phyloP scores from a whole-genome alignment of 2,797 vertebrate genomes.

The Crenichthys baileyi region DNA sequence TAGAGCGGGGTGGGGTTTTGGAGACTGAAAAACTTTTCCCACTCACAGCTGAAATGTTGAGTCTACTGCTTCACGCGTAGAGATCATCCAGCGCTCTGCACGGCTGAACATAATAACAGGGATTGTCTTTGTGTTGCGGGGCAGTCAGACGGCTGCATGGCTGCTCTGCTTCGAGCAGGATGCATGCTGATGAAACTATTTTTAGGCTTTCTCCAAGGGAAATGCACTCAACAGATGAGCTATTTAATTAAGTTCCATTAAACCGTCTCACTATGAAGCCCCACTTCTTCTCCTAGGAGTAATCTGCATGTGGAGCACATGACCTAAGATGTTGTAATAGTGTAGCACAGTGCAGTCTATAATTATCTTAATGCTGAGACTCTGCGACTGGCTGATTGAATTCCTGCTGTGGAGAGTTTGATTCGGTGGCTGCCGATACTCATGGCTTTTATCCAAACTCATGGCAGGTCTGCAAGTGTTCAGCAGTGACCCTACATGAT shows the following conservation, averaged over 20 bases:
- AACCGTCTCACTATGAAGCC: slow-evolving; percentile 20
- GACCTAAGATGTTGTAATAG: slow-evolving; percentile 26
- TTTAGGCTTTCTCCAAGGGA: slow-evolving; percentile 40
- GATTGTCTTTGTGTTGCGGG: slow-evolving; percentile 46
- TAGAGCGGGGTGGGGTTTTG: slow-evolving; percentile 26
- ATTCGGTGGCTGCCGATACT: slow-evolving; percentile 15
- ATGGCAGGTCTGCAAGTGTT: slow-evolving; percentile 5
- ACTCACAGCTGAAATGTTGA: slow-evolving; percentile 66
- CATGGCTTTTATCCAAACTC: neutral
- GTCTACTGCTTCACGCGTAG: slow-evolving; percentile 59
- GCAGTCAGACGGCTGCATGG: slow-evolving; percentile 41
- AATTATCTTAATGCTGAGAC: slow-evolving; percentile 53
- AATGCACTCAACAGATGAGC: slow-evolving; percentile 20
- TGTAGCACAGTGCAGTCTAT: slow-evolving; percentile 18
- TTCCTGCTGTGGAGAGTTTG: slow-evolving; percentile 46
- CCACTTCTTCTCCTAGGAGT: slow-evolving; percentile 18
- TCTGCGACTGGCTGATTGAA: slow-evolving; percentile 38
- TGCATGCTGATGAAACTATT: slow-evolving; percentile 26
- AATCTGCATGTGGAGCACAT: slow-evolving; percentile 29
- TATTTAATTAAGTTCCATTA: slow-evolving; percentile 2
- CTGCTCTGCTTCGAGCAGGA: slow-evolving; percentile 28
- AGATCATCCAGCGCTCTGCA: slow-evolving; percentile 66
- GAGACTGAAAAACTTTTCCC: slow-evolving; percentile 42
- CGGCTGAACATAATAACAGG: slow-evolving; percentile 75
- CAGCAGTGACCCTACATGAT: slow-evolving; percentile 21